phyloP scores from a whole-genome alignment of 2,113 vertebrate genomes.

The Dicerorhinus sumatrensis region DNA sequence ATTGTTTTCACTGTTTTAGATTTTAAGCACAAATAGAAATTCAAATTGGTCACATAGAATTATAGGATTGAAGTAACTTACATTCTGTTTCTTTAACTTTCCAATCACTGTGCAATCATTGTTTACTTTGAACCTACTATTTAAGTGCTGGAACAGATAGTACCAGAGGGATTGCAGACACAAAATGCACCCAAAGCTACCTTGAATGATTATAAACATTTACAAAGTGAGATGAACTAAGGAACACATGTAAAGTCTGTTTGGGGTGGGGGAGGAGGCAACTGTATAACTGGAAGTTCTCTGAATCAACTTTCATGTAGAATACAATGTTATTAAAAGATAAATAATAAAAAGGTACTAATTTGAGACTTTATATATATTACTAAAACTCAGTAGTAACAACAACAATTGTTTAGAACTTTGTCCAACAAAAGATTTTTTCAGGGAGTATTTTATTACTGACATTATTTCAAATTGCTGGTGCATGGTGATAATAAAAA shows the following conservation, averaged over 20 bases:
- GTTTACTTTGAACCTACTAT: constrained; percentile 4
- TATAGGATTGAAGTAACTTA: neutral
- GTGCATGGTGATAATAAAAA: neutral
- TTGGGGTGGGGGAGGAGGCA: neutral
- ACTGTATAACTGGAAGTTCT: neutral
- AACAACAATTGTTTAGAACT: neutral
- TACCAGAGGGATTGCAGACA: neutral
- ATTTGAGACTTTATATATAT: constrained; percentile 42
- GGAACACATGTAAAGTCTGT: neutral
- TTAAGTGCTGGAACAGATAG: constrained; percentile 34
- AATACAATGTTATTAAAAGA: constrained; percentile 23
- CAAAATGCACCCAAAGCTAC: neutral
- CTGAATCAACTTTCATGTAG: neutral
- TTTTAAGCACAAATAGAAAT: constrained; percentile 53
- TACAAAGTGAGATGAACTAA: neutral
- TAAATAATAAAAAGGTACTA: constrained; percentile 19
- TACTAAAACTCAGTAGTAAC: constrained; percentile 10
- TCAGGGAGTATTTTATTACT: neutral
- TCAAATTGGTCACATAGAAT: neutral
- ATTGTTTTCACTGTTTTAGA: constrained; percentile 43
- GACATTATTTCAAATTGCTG: neutral
- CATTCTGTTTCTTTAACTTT: constrained; percentile 23
- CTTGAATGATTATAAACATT: constrained; percentile 30
- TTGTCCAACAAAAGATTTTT: neutral
- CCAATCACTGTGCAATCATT: neutral